These are phyloP conservation scores for Hylyphantes graminicola DNA, from an alignment of 1,140 invertebrate genomes.

Conservation along the genomic window DNA sequence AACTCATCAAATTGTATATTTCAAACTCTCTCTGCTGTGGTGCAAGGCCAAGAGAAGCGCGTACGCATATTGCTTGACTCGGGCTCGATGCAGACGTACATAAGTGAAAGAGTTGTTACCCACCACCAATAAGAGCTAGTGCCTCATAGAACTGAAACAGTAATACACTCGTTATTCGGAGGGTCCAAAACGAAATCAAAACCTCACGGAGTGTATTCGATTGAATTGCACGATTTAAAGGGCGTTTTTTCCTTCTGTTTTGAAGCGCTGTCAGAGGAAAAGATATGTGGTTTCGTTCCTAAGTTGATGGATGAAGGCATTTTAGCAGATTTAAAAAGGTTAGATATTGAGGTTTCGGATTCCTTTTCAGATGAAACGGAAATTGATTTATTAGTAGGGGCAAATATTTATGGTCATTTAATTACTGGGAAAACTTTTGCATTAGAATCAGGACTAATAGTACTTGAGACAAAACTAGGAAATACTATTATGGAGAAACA, in stretches of 20 bases:
- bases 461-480: background rate
- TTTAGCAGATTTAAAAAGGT: background rate
- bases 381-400: background rate
- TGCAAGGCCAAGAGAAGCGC: background rate
- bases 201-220: background rate
- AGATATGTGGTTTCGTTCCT: background rate
- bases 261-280: constrained; percentile 10
- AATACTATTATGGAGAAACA: constrained; percentile 1
- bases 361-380: background rate
- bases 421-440: background rate
- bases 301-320: background rate
- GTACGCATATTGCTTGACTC: background rate
- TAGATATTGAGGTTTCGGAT: background rate
- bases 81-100: background rate
- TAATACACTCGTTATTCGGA: background rate
- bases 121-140: no score
- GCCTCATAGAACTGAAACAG: background rate
- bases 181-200: no score
- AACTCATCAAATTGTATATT: background rate
- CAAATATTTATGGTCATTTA: background rate
- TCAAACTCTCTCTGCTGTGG: background rate
- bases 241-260: background rate
- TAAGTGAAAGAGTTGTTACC: no score
- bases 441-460: background rate
- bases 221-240: background rate